phyloP scores from a whole-genome alignment of 2,888 invertebrate genomes.

The Hipparchia sbordonii region DNA sequence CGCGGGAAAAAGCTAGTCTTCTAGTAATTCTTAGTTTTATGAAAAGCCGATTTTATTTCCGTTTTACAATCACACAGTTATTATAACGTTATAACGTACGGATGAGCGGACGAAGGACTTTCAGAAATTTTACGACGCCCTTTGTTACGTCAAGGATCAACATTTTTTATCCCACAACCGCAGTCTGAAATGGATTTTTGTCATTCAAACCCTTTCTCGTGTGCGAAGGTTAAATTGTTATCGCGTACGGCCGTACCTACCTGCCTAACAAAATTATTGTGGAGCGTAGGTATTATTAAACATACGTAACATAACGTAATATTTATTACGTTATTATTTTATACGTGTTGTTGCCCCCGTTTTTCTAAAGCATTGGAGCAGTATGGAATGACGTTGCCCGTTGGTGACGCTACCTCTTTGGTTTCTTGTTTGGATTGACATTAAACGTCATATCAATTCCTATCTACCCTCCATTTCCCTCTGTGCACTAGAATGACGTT shows the following conservation, averaged over 20 bases:
- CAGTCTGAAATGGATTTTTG: constrained; percentile 89
- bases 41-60: constrained; percentile 3
- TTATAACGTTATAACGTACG: not conserved
- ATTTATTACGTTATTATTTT: too few relatives aligned
- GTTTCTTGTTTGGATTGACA: too few relatives aligned
- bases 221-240: not conserved
- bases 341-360: too few relatives aligned
- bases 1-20: not conserved
- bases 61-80: not conserved
- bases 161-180: constrained; percentile 90
- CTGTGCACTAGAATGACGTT: too few relatives aligned
- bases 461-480: too few relatives aligned
- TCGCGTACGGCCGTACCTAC: not conserved
- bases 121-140: constrained; percentile 97
- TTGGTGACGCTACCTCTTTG: too few relatives aligned
- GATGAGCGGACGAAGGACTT: constrained; percentile 85
- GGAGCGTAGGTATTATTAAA: not conserved
- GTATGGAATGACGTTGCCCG: too few relatives aligned
- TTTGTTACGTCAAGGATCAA: constrained; percentile 98
- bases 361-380: too few relatives aligned
- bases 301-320: too few relatives aligned
- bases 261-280: not conserved
- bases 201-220: constrained; percentile 57
- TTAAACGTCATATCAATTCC: too few relatives aligned
- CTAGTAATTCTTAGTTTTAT: not conserved